phyloP scores from a whole-genome alignment of 2,113 vertebrate genomes.

The Scolopax mira region DNA sequence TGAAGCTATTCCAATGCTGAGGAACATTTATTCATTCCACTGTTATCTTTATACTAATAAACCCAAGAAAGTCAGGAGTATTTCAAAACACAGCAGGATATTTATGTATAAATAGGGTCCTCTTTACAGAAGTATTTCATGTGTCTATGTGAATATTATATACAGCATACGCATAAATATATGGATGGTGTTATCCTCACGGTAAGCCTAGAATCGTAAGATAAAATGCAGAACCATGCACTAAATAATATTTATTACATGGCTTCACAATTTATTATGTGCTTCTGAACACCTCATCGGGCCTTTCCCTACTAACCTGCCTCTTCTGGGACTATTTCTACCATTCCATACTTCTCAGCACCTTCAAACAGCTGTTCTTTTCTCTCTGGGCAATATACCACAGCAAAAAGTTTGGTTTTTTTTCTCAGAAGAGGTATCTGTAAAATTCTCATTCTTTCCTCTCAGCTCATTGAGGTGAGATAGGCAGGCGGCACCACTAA shows the following conservation, averaged over 20 bases:
- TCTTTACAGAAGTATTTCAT: neutral
- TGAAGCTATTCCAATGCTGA: conserved; percentile 36
- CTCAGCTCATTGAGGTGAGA: neutral
- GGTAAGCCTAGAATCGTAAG: neutral
- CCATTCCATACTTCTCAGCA: neutral
- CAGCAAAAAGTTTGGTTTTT: neutral
- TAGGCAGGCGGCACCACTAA: neutral
- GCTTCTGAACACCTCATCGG: conserved; percentile 12
- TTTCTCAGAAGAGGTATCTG: neutral
- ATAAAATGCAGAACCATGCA: neutral
- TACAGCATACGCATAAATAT: neutral
- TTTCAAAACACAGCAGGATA: neutral
- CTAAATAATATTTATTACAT: conserved; percentile 15
- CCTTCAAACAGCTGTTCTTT: conserved; percentile 12
- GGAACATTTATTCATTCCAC: neutral
- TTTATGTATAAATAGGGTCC: neutral
- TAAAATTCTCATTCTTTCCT: neutral
- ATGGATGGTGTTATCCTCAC: neutral
- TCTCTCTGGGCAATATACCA: neutral
- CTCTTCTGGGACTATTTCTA: conserved; percentile 17
- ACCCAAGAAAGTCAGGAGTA: neutral
- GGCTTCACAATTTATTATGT: conserved; percentile 31
- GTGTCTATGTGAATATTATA: neutral
- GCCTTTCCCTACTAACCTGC: neutral
- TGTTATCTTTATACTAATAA: conserved; percentile 22